Evolutionary conservation across 1,140 invertebrate species (phyloP).

Genomic region (Acromyrmex charruanus): DNA sequence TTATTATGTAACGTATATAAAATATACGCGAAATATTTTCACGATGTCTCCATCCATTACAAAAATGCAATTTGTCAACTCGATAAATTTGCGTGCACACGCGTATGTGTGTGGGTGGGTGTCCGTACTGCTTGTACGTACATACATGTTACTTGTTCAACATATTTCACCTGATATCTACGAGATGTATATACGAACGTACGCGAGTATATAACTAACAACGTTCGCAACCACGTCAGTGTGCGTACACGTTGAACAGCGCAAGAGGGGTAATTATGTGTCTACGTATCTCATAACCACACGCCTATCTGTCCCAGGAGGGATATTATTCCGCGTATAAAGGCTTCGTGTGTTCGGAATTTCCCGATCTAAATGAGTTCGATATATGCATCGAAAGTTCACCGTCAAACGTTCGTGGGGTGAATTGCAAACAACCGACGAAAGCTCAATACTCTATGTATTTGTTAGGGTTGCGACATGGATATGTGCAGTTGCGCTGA

Average conservation of each 20-base stretch:
- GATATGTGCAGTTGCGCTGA: background rate
- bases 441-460: background rate
- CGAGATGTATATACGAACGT: background rate
- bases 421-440: background rate
- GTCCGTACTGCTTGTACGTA: background rate
- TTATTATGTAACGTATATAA: conserved; percentile 13
- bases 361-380: conserved; percentile 39
- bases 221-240: background rate
- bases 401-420: background rate
- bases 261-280: conserved; percentile 40
- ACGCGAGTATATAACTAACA: background rate
- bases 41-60: background rate
- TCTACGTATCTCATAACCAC: conserved; percentile 42
- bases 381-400: conserved; percentile 14
- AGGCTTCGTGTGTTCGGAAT: conserved; percentile 15
- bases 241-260: background rate
- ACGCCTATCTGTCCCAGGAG: conserved; percentile 23
- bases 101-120: too few species aligned
- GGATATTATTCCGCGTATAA: conserved; percentile 36
- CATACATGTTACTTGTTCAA: background rate
- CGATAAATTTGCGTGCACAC: background rate
- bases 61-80: conserved; percentile 36
- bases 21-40: background rate
- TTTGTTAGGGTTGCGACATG: background rate
- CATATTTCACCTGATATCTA: conserved; percentile 3